phyloP scores from a whole-genome alignment of 2,113 vertebrate genomes.

The Gorsachius goisagi region DNA sequence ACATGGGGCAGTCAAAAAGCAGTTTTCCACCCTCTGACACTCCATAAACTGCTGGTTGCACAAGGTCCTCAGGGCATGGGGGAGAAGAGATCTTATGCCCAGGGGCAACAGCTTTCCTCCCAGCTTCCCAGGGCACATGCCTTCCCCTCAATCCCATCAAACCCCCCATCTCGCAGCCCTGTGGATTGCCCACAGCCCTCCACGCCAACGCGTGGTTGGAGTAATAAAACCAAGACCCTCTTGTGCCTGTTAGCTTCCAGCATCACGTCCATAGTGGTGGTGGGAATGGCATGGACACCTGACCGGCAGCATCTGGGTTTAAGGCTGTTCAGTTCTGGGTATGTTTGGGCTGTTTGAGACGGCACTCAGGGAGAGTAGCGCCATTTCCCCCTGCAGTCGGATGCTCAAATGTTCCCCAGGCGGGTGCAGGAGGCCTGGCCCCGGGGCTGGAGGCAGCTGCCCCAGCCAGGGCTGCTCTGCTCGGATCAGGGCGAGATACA shows the following conservation, averaged over 20 bases:
- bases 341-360: not conserved
- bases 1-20: not conserved
- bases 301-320: not conserved
- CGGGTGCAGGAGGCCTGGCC: not conserved
- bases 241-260: not conserved
- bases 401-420: not conserved
- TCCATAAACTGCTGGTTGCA: not conserved
- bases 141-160: not conserved
- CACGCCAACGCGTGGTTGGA: fast-evolving
- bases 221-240: not conserved
- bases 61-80: not conserved
- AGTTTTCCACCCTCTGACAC: not conserved
- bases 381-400: not conserved
- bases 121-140: not conserved
- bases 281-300: not conserved
- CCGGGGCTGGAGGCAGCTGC: not conserved
- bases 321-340: not conserved
- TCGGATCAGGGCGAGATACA: not conserved
- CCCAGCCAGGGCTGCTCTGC: not conserved
- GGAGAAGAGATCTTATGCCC: not conserved
- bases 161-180: not conserved
- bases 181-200: not conserved
- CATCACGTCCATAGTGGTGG: not conserved
- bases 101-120: not conserved
- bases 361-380: fast-evolving